phyloP scores from a whole-genome alignment of 1,140 invertebrate species.

The Microvelia longipes region DNA sequence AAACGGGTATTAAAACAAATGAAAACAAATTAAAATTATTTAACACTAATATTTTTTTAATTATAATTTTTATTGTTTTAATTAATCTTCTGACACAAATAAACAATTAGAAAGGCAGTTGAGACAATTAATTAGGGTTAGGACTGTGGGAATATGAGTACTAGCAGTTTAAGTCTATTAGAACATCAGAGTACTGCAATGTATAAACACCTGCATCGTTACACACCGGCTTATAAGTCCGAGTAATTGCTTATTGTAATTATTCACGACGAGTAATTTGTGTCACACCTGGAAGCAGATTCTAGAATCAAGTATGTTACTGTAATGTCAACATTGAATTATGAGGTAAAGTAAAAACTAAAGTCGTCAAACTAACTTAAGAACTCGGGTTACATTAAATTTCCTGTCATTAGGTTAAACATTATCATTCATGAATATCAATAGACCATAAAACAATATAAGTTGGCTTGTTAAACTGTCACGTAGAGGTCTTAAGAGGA shows the following conservation, averaged over 20 bases:
- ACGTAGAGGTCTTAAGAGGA: no score
- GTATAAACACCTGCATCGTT: neutral
- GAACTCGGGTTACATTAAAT: no score
- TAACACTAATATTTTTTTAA: neutral
- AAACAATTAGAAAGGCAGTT: neutral
- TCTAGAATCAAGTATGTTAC: no score
- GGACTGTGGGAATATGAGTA: neutral
- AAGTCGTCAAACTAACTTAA: no score
- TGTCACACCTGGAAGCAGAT: neutral
- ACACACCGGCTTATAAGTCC: no score
- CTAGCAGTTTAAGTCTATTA: no score
- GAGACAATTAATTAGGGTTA: neutral
- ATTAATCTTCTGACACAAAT: neutral
- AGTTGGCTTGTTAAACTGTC: no score
- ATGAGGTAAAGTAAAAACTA: no score
- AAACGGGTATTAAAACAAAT: neutral
- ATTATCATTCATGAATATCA: no score
- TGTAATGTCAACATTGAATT: no score
- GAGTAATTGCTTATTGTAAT: neutral
- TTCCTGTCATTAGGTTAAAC: no score
- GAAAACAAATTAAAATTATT: neutral
- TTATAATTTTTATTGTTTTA: neutral
- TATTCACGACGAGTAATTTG: neutral
- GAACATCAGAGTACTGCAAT: neutral
- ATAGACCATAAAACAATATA: no score